A percentile compares a stretch with the other conserved stretches of the same genome.
These are phyloP conservation scores for Machimus rusticus DNA, from an alignment of 2,888 invertebrate species.

Conservation along the genomic window DNA sequence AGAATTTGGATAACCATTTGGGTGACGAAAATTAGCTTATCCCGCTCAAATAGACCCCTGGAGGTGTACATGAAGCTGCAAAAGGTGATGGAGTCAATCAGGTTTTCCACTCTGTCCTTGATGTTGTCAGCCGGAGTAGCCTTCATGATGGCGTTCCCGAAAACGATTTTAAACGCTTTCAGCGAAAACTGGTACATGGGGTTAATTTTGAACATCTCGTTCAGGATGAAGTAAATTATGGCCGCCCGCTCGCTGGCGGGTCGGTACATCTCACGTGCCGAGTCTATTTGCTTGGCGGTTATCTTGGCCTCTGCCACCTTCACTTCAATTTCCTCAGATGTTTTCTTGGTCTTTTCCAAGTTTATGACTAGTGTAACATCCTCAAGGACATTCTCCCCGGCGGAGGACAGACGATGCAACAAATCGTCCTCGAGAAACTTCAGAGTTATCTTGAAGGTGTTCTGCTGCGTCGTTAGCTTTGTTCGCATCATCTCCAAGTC, in stretches of 20 bases:
- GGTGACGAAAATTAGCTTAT: constrained; percentile 89
- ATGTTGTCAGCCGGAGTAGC: constrained; percentile 76
- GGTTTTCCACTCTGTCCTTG: constrained; percentile 73
- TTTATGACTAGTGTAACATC: constrained; percentile 91
- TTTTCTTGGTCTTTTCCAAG: constrained; percentile 91
- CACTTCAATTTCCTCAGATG: constrained; percentile 86
- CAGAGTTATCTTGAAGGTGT: constrained; percentile 91
- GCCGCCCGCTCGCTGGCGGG: constrained; percentile 88
- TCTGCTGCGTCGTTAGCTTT: constrained; percentile 88
- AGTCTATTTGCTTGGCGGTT: constrained; percentile 87
- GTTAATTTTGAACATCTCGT: constrained; percentile 90
- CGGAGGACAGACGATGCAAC: constrained; percentile 83
- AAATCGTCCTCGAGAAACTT: constrained; percentile 92
- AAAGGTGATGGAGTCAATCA: constrained; percentile 88
- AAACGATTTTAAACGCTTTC: constrained; percentile 92
- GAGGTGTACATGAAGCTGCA: constrained; percentile 88
- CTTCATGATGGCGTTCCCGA: constrained; percentile 76
- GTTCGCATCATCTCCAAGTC: constrained; percentile 86
- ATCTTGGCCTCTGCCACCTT: constrained; percentile 88
- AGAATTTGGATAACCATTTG: constrained; percentile 83
- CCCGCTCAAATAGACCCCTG: constrained; percentile 88
- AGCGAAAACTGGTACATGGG: constrained; percentile 95
- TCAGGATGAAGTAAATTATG: constrained; percentile 90
- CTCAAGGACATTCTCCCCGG: constrained; percentile 89
- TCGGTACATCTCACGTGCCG: constrained; percentile 87